Evolutionary conservation across 2,888 invertebrate species (phyloP).

Genomic region (Tetragonisca angustula): DNA sequence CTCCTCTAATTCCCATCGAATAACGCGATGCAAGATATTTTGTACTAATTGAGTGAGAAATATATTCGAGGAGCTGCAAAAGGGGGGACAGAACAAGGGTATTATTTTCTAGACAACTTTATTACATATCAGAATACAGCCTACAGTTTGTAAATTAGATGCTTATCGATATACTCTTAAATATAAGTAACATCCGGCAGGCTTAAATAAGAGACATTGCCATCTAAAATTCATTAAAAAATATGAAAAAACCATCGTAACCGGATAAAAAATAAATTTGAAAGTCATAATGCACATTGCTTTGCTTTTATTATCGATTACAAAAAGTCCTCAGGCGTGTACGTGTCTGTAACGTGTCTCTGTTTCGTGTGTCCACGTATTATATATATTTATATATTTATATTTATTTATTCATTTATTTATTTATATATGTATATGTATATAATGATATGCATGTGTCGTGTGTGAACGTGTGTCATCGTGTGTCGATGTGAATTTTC

Average conservation of each 20-base stretch:
- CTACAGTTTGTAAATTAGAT: slow-evolving; percentile 81
- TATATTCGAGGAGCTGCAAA: not conserved
- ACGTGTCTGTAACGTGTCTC: slow-evolving; percentile 24
- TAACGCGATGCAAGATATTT: not conserved
- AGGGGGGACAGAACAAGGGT: not conserved
- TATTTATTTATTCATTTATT: slow-evolving; percentile 16
- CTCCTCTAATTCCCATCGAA: not conserved
- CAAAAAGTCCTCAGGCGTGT: slow-evolving; percentile 67
- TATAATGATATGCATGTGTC: slow-evolving; percentile 46
- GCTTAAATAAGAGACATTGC: slow-evolving; percentile 77
- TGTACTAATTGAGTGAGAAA: not conserved
- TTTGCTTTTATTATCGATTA: slow-evolving; percentile 71
- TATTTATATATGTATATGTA: slow-evolving; percentile 32
- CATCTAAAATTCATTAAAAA: slow-evolving; percentile 76
- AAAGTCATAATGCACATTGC: slow-evolving; percentile 73
- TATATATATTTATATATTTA: slow-evolving; percentile 20
- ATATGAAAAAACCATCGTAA: slow-evolving; percentile 76
- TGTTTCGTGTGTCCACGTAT: slow-evolving; percentile 31
- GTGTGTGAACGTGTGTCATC: slow-evolving; percentile 35
- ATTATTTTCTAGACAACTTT: slow-evolving; percentile 81
- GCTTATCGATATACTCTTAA: slow-evolving; percentile 81
- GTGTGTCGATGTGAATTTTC: slow-evolving; percentile 50
- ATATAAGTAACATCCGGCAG: slow-evolving; percentile 81
- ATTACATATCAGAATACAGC: slow-evolving; percentile 82
- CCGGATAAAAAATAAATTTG: slow-evolving; percentile 75